Conservation (phyloP, 1,140 invertebrate species). For the Heliconius hermathena region DNA sequence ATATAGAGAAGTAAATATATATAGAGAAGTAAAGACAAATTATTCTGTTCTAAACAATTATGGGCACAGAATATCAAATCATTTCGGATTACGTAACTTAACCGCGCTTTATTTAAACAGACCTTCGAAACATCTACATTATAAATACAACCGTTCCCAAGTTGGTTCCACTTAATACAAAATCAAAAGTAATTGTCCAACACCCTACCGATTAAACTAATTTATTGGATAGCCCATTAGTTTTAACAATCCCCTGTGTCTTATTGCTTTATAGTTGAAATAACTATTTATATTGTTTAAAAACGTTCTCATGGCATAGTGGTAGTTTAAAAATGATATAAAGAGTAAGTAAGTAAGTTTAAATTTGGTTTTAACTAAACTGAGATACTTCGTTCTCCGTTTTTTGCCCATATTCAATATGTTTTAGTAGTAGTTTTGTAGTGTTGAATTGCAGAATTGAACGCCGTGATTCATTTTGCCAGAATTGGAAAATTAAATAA, state of each 20-base stretch:
- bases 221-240: constrained; percentile 26
- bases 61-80: no score
- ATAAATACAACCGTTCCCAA: neutral
- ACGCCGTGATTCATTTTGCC: no score
- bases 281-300: constrained; percentile 12
- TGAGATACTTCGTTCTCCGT: no score
- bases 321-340: neutral
- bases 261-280: constrained; percentile 6
- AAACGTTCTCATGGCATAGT: neutral
- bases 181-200: constrained; percentile 20
- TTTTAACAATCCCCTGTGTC: constrained; percentile 12
- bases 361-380: neutral
- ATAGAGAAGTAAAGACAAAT: no score
- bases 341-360: neutral
- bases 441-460: no score
- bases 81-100: neutral
- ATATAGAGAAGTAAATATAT: no score
- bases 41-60: no score
- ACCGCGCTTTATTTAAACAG: neutral
- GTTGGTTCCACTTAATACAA: constrained; percentile 15
- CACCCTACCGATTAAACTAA: constrained; percentile 16
- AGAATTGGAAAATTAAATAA: no score
- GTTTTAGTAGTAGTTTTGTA: no score
- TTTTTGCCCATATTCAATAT: no score
- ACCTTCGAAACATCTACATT: neutral